Base-by-base conservation (phyloP, 2,888 invertebrate genomes). In the Lacanobia wlatinum region DNA sequence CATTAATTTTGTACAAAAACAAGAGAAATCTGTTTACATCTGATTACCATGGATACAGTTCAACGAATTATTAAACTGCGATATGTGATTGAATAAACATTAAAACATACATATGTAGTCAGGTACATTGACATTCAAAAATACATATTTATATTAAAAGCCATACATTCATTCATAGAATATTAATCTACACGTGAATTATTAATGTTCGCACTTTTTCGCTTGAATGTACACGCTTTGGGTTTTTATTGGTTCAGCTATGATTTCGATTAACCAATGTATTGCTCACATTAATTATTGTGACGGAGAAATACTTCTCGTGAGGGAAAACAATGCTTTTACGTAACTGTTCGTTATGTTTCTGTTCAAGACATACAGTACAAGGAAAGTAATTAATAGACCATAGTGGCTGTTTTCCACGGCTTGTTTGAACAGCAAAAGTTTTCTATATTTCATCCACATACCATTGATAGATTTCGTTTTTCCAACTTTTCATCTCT, bases 191-290 rank as follows among this genome's bases (percentile, higher is more conserved):
- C 28, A 12, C 38, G 28, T 66, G 46, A 80, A 77, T 76, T 69
- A 70, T 80, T 56, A 60, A 77, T 73, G 66, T 70, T 63, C 52
- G 7, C 69, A 77, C 40, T 70, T 80, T 70, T 76, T 50, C 52
- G 21, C 59, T 38, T 63, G 63, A 69, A 18, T 69, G 59, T 46
- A 43, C 46, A 63, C 38, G 73, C 23, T 60, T 64, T 67, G 38
- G 21, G 46, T 59, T 72, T 79, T 76, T 67, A 80, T 76, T 70
- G 52, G 62, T 50, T 23, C 21, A 53, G 55, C 23, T 76, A 50
- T 66, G n/a, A 43, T 18, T 9, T 21, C 16, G 2, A 65, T 80
- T 56, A 63, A 28, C 59, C 52, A 72, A 73, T 69, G 55, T 65
- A 79, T 68, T 76, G 43, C 28, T 62, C 14, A 53, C 52, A 64